Evolutionary conservation across 2,113 vertebrate species (phyloP), one percentile per base, ranked within the genome.

Genomic region (Hippopotamus amphibius): DNA sequence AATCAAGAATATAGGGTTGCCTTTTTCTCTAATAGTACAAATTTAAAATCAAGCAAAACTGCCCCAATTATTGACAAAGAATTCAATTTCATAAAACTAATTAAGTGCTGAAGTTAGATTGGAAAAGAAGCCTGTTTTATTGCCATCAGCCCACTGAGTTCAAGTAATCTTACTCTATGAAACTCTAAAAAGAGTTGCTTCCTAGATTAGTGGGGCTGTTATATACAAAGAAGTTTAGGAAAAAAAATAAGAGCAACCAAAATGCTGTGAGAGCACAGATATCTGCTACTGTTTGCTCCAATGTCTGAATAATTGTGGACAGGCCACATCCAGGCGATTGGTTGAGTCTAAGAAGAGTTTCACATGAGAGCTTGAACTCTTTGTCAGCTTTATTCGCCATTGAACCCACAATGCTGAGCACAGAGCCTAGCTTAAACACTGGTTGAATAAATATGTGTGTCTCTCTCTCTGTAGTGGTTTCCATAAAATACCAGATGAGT

Each of bases 51-150:
- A 94, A 79, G 68, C 28, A 26, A 90, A 86, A 53, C 3, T 43
- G 0, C 5, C 88, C 12, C 61, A 65, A 41, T 83, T 87, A 94
- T 87, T 63, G 33, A 88, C 24, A 12, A 19, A 80, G 46, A 68
- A 68, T 76, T 92, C 1, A 22, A 57, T 71, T 77, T 80, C 71
- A 76, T 37, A 72, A 68, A 92, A 48, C 76, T 24, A 69, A 22
- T 84, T 61, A 76, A 82, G 26, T 71, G 37, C 84, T 95, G 8
- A 83, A 94, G 65, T 90, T 50, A 76, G 71, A 85, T 59, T 82
- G 72, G 65, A 77, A 65, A 66, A 92, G 59, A 89, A 55, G 74
- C 3, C n/a, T 59, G 15, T 61, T 57, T 19, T 80, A 63, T 24
- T 71, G 33, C 50, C 43, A 11, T 88, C 33, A 90, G 8, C n/a